These are phyloP conservation scores for Cephus pulcher DNA, from an alignment of 2,888 invertebrate genomes.

Conservation along the genomic window DNA sequence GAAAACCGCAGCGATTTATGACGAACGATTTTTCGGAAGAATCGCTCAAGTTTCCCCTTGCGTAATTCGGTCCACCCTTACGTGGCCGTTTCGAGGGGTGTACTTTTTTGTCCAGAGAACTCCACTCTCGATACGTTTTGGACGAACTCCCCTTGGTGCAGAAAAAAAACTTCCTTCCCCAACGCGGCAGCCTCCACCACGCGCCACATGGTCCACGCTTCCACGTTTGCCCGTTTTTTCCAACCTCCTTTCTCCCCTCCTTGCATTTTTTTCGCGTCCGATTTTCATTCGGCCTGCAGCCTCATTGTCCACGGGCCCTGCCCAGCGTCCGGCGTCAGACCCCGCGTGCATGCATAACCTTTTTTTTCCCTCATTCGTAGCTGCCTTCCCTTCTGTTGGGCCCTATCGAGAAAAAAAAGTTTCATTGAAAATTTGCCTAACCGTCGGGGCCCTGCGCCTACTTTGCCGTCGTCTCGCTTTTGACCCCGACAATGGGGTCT, in stretches of 20 bases:
- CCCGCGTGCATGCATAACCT: conserved; percentile 20
- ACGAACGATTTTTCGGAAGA: conserved; percentile 35
- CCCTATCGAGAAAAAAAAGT: conserved; percentile 34
- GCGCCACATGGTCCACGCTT: conserved; percentile 54
- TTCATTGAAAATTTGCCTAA: conserved; percentile 63
- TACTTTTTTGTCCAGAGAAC: not conserved
- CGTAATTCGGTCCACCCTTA: not conserved
- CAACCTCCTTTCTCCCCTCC: conserved; percentile 51
- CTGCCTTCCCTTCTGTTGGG: conserved; percentile 10
- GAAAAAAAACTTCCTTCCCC: conserved; percentile 35
- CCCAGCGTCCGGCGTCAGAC: conserved; percentile 50
- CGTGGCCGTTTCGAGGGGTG: not conserved
- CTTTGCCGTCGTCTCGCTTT: not conserved
- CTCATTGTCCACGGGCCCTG: conserved; percentile 30
- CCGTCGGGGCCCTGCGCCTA: conserved; percentile 43
- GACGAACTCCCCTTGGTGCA: conserved; percentile 22
- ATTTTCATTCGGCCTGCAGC: not conserved
- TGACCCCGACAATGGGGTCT: conserved; percentile 4
- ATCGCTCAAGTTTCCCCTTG: not conserved
- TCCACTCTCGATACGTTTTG: not conserved
- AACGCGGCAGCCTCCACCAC: conserved; percentile 36
- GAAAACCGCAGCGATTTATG: conserved; percentile 37
- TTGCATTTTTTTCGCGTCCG: conserved; percentile 40
- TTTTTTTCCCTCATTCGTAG: conserved; percentile 3
- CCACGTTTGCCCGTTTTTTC: conserved; percentile 40